phyloP scores from a whole-genome alignment of 2,113 vertebrate genomes.

The Bos indicus region DNA sequence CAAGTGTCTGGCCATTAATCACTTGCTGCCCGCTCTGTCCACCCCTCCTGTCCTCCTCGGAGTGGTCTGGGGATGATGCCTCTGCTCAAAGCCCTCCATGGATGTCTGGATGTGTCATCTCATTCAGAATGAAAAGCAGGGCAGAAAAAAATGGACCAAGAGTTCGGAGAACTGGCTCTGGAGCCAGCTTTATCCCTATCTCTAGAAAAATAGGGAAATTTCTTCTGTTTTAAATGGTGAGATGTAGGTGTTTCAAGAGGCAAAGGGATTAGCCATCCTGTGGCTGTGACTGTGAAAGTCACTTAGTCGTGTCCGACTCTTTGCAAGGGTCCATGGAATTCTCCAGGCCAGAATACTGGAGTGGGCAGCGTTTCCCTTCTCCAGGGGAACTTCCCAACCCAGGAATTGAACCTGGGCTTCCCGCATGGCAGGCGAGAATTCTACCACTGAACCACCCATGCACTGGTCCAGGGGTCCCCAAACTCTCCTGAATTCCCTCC shows the following conservation, averaged over 20 bases:
- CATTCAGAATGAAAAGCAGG: background rate
- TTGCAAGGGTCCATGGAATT: background rate
- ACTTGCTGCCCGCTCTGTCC: no score
- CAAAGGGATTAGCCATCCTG: background rate
- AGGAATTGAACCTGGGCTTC: slow-evolving; percentile 77
- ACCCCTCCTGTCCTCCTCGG: background rate
- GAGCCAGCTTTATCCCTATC: no score
- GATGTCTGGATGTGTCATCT: background rate
- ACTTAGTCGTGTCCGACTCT: rapidly evolving
- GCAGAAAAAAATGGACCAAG: background rate
- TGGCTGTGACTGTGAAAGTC: background rate
- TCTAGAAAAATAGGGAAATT: background rate
- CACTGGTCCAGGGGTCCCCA: rapidly evolving
- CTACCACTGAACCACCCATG: slow-evolving; percentile 70
- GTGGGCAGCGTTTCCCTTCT: background rate
- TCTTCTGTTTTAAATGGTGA: background rate
- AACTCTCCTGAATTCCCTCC: background rate
- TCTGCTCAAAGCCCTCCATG: background rate
- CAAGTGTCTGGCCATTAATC: background rate
- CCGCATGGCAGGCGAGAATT: slow-evolving; percentile 82
- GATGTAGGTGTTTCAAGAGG: background rate
- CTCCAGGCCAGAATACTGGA: background rate
- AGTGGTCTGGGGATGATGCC: background rate
- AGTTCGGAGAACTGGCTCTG: background rate
- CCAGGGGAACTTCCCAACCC: background rate